phyloP scores from a whole-genome alignment of 2,113 vertebrate species.

The western clawed frog (Xenopus tropicalis) region UCB_Xtro_10.0 CM004444.2:173351001-173351500 shows the following conservation, averaged over 20 bases:
- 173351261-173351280: not conserved
- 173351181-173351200: not conserved
- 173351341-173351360: too few species aligned
- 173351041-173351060: constrained; percentile 12
- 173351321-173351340: constrained; percentile 48
- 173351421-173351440: constrained; percentile 95
- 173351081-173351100: constrained; percentile 34
- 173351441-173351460: constrained; percentile 64
- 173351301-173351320: constrained; percentile 8
- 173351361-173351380: constrained; percentile 84
- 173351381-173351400: constrained; percentile 97
- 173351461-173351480: too few species aligned
- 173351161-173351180: not conserved
- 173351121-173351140: too few species aligned
- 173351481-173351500: too few species aligned
- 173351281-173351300: not conserved
- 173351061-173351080: constrained; percentile 12
- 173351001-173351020: too few species aligned
- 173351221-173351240: not conserved
- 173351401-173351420: constrained; percentile 96
- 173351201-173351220: too few species aligned
- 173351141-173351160: not conserved
- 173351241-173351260: not conserved
- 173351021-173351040: constrained; percentile 1
- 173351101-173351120: constrained; percentile 39